A percentile compares a stretch with the other conserved stretches of the same genome.
Conservation (phyloP, 2,113 vertebrate species). For the Baryphthengus martii region DNA sequence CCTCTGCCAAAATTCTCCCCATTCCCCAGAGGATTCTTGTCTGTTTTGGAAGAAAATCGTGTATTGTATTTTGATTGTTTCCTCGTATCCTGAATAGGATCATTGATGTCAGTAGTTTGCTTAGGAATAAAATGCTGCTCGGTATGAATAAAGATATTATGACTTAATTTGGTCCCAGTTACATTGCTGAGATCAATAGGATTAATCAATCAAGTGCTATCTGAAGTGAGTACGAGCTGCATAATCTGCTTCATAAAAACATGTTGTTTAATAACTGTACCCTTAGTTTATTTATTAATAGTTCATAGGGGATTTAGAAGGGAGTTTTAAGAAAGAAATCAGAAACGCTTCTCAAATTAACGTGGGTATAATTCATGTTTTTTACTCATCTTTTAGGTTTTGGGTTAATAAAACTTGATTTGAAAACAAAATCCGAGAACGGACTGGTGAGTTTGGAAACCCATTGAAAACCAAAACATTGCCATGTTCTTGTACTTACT, state of each 20-base stretch:
- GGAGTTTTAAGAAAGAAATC: background rate
- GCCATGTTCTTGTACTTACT: background rate
- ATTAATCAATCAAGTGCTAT: background rate
- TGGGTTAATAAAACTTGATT: slow-evolving; percentile 93
- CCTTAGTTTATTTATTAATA: background rate
- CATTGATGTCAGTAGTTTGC: background rate
- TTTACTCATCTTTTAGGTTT: slow-evolving; percentile 81
- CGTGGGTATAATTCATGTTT: background rate
- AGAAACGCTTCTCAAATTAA: background rate
- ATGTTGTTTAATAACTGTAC: background rate
- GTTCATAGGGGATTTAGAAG: background rate
- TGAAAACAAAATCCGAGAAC: slow-evolving; percentile 97
- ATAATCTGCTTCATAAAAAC: background rate
- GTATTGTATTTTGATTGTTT: background rate
- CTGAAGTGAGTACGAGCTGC: background rate
- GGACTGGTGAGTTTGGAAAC: slow-evolving; percentile 86
- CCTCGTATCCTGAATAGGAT: background rate
- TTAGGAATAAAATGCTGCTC: background rate
- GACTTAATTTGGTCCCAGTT: background rate
- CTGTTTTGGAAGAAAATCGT: background rate
- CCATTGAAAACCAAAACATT: background rate
- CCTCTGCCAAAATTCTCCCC: background rate
- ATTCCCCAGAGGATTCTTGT: background rate
- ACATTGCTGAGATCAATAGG: background rate
- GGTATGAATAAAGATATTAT: background rate